A percentile compares a stretch with the other conserved stretches of the same genome.
These are phyloP conservation scores for Cherax quadricarinatus DNA, from an alignment of 1,140 invertebrate species.

Conservation along the genomic window DNA sequence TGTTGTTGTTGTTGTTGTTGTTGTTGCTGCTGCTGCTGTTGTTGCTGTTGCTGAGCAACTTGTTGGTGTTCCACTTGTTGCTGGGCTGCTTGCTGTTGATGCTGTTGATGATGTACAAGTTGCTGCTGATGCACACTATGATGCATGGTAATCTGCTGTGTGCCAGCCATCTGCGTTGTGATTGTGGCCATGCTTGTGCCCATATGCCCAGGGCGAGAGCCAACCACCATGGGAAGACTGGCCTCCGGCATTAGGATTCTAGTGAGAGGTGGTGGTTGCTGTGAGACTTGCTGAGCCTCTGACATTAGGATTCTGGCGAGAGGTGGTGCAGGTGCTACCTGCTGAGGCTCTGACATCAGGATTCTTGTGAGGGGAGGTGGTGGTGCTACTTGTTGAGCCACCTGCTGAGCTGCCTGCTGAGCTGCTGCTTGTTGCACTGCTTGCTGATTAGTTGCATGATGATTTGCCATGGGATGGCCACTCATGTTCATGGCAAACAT, in stretches of 20 bases:
- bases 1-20: conserved; percentile 4
- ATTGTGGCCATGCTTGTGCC: conserved; percentile 1
- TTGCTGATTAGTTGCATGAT: conserved; percentile 37
- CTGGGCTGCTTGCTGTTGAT: neutral
- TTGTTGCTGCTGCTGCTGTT: neutral
- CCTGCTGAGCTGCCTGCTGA: neutral
- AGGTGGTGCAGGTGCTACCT: neutral
- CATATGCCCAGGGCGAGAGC: neutral
- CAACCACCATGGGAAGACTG: neutral
- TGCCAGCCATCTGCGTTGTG: conserved; percentile 7
- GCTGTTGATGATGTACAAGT: neutral
- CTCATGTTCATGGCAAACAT: conserved; percentile 56
- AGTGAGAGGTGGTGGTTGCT: neutral
- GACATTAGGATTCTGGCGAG: conserved; percentile 25
- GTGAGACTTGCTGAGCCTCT: neutral
- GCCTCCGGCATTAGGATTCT: conserved; percentile 31
- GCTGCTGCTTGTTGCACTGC: conserved; percentile 22
- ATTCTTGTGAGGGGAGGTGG: conserved; percentile 15
- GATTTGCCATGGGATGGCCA: conserved; percentile 37
- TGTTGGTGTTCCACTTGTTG: neutral
- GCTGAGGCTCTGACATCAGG: conserved; percentile 30
- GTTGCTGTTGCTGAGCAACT: neutral
- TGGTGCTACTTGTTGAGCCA: neutral
- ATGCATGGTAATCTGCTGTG: conserved; percentile 41
- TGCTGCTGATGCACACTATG: conserved; percentile 30